These are phyloP conservation scores for Phaetusa simplex DNA, from an alignment of 2,113 vertebrate species.

Conservation along the genomic window DNA sequence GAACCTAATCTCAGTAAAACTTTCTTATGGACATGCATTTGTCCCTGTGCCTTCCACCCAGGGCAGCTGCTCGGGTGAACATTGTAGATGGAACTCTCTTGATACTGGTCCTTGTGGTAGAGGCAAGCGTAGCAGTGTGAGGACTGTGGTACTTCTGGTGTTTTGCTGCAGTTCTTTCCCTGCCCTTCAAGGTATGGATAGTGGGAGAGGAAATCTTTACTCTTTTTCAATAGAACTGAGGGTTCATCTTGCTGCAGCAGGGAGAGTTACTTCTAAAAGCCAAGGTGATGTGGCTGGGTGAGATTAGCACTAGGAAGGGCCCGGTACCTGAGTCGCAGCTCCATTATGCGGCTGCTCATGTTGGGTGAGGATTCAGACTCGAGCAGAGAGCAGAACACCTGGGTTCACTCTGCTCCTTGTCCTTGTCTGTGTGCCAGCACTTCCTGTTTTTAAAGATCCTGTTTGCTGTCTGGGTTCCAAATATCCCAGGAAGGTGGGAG, in stretches of 20 bases:
- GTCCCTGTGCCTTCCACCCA: background rate
- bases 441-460: slow-evolving; percentile 66
- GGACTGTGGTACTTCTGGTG: background rate
- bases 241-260: background rate
- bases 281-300: background rate
- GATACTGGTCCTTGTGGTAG: background rate
- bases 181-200: background rate
- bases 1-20: background rate
- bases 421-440: slow-evolving; percentile 31
- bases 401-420: slow-evolving; percentile 30
- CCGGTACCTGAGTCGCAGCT: background rate
- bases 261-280: background rate
- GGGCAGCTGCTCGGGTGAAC: background rate
- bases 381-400: background rate
- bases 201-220: background rate
- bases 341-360: rapidly evolving
- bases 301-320: background rate
- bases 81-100: background rate
- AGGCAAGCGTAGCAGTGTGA: background rate
- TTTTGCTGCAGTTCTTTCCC: background rate
- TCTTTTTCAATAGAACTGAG: background rate
- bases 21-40: background rate
- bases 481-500: slow-evolving; percentile 55
- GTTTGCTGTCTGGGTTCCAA: slow-evolving; percentile 56
- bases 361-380: background rate